Evolutionary conservation across 2,797 vertebrate species (phyloP), one percentile per base, ranked within the genome.

Genomic region (Coranthus polyacanthus): DNA sequence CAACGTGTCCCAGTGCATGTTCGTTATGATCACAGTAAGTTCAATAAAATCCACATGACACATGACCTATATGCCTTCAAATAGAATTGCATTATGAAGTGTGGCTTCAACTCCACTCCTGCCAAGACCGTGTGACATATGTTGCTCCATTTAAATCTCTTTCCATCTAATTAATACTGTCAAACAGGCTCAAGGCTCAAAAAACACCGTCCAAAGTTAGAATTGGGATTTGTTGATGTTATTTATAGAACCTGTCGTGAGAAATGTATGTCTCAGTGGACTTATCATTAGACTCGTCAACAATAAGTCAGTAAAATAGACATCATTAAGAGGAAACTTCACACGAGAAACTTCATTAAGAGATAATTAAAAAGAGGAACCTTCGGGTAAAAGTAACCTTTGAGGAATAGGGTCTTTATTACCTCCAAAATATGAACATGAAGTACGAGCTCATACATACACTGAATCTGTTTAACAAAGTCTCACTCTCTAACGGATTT

Each of bases 1-100:
- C 72, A 94, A 94, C 16, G 94, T 95, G 60, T 93, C 93, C 0
- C 94, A 95, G 81, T 95, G 94, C 86, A 95, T 94, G 93, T 95
- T 94, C 15, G 58, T 87, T 2, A 94, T 95, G 90, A 94, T 95
- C 71, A 94, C 88, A 38, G 94, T 95, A 79, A 91, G 91, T 91
- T 45, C 47, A 5, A 21, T 36, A 42, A 8, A 41, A 13, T 24
- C 18, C 16, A 26, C 20, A 9, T 41, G 24, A 17, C 26, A 29
- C 45, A 43, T 15, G 12, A 63, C 6, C 16, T 20, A 16, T 29
- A 29, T 29, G 26, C 8, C 26, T 29, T 29, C 26, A 29, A 29
- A 29, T 29, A 29, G 26, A 29, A 29, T 29, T 29, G 8, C 8
- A 7, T 29, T 11, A 34, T 60, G 3, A 46, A 13, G 12, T 3